Evolutionary conservation across 2,797 vertebrate genomes (phyloP).

Genomic region (Neomorphus geoffroyi): DNA sequence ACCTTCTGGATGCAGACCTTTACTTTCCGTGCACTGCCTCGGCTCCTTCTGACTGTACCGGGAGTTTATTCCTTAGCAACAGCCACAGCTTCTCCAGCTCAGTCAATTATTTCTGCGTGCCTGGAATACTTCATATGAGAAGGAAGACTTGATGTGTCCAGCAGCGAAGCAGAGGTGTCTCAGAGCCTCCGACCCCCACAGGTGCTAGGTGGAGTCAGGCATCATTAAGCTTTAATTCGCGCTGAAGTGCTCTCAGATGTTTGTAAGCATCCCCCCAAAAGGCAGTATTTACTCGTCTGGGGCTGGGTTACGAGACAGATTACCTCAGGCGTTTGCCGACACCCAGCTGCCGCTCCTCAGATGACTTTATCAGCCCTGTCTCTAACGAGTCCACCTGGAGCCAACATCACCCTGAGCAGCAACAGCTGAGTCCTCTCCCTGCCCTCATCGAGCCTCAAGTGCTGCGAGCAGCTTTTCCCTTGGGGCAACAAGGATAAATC

Average conservation of each 20-base stretch:
- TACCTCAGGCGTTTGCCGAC: background rate
- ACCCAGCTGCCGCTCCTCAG: background rate
- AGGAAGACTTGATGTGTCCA: background rate
- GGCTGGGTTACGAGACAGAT: background rate
- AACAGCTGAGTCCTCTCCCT: background rate
- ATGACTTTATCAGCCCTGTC: background rate
- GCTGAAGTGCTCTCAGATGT: background rate
- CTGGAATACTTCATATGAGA: background rate
- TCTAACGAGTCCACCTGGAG: background rate
- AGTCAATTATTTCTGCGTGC: background rate
- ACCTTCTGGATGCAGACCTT: background rate
- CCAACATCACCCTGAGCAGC: background rate
- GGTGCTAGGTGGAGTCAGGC: accelerated
- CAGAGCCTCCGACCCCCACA: background rate
- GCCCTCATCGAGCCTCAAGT: background rate
- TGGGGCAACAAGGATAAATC: background rate
- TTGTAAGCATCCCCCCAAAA: background rate
- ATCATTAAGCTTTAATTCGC: background rate
- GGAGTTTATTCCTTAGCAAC: background rate
- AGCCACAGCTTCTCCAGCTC: background rate
- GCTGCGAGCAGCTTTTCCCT: background rate
- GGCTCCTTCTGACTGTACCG: background rate
- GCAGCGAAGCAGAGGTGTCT: background rate
- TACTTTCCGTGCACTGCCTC: accelerated
- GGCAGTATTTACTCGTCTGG: background rate